Evolutionary conservation across 1,140 invertebrate genomes (phyloP), one percentile per base, ranked within the genome.

Genomic region (Achroia grisella): DNA sequence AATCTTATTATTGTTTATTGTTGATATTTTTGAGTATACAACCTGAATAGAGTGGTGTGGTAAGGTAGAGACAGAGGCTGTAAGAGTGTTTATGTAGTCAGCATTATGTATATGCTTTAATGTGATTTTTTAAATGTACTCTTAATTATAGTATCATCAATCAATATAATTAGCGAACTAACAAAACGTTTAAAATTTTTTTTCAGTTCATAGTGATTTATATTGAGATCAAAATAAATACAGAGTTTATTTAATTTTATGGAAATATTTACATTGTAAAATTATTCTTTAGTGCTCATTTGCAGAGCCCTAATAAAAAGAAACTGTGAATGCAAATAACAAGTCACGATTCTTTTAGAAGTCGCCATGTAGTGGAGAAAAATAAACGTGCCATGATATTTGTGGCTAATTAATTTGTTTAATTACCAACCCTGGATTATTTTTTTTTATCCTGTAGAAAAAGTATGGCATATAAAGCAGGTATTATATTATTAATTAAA

Each of bases 361-460:
- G 74, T 86, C 81, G 84, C 86, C 86, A 87, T 87, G 86, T 87
- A 87, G 86, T 86, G 83, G 79, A 86, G 78, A 86, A 82, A 84
- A 87, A 87, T 86, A 86, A 87, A 86, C 84, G 86, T 87, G 86
- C 86, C 86, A 86, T 86, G 79, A 85, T 79, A 86, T 87, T 86
- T 85, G 83, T 87, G 81, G 83, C 79, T 85, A 85, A 12, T 37
- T 44, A 32, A 50, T 42, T 72, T 69, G 66, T 79, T 81, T 79
- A 45, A 61, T 71, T 73, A 66, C 15, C 40, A 34, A 12, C 35
- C 34, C 42, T 34, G 12, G n/a, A n/a, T n/a, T n/a, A n/a, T n/a
- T n/a, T n/a, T n/a, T n/a, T n/a, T n/a, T n/a, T n/a, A n/a, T n/a
- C n/a, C n/a, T n/a, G n/a, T n/a, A n/a, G n/a, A n/a, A n/a, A n/a